Evolutionary conservation across 2,113 vertebrate species (phyloP), one percentile per base, ranked within the genome.

Genomic region (Podarcis muralis): DNA sequence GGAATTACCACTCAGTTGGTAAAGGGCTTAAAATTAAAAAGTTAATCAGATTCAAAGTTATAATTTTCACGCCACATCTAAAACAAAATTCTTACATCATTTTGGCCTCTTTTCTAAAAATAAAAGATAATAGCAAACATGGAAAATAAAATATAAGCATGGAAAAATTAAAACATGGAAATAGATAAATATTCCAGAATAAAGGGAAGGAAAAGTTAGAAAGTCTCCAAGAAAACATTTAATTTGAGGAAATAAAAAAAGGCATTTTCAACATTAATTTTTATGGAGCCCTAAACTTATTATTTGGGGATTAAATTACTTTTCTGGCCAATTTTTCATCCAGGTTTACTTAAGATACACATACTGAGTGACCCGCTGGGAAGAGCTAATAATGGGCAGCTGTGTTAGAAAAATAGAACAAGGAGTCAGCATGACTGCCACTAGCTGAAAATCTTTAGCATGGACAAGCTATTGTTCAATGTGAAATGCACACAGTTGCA

Each of bases 391-490:
- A 88, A 87, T 74, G 53, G 48, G n/a, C 65, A 80, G 66, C 40
- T 6, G 27, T 66, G 79, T 81, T 0, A 0, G 2, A 62, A 65
- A 72, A n/a, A 75, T 68, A 86, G 85, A 88, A 87, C 81, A 83
- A 79, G 0, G 75, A 83, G 88, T 27, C 88, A 40, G 89, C 83
- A 84, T 85, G 0, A 0, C 15, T 59, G 69, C 87, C 71, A 88
- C 76, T 90, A 68, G 84, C 43, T 81, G 37, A 74, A 77, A 75
- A 71, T 83, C 81, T 75, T 82, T 75, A 59, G 23, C 80, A 57
- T 32, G 72, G 18, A 25, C 23, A 80, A 74, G 88, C 87, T 82
- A 83, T 57, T 90, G 69, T 0, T 74, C 88, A 84, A 79, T 81
- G 74, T 72, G 81, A 91, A 48, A 86, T 65, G 68, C 37, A 20